Percentiles rank a stretch among this genome's conserved stretches.
phyloP scores from a whole-genome alignment of 2,888 invertebrate genomes.

The Metellina segmentata region DNA sequence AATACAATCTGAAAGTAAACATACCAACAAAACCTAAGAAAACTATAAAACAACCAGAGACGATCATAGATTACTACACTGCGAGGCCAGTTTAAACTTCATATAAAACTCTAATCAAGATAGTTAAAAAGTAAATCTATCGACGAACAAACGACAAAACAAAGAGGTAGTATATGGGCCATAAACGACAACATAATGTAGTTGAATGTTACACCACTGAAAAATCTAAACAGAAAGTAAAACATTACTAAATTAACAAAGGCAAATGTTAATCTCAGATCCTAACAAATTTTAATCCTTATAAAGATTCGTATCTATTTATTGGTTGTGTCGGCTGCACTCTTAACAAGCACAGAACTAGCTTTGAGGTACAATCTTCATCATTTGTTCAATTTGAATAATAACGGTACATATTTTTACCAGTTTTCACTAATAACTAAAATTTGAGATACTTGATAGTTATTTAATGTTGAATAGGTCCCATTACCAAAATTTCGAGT shows the following conservation, averaged over 20 bases:
- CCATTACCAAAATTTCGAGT: no score
- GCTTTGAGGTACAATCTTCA: not conserved
- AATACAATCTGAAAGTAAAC: no score
- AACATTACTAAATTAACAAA: not conserved
- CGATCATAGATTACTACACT: no score
- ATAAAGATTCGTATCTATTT: not conserved
- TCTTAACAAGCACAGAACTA: not conserved
- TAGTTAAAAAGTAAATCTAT: not conserved
- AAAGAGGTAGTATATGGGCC: not conserved
- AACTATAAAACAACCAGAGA: no score
- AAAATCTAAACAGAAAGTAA: not conserved
- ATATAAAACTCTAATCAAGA: no score
- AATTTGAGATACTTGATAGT: not conserved
- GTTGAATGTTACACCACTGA: not conserved
- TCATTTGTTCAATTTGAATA: not conserved
- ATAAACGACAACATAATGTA: not conserved
- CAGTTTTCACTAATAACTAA: not conserved
- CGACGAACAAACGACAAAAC: not conserved
- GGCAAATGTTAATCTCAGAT: not conserved
- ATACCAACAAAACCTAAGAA: no score
- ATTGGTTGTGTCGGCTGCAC: not conserved
- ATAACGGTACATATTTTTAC: not conserved
- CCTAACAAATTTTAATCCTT: not conserved
- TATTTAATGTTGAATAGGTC: no score
- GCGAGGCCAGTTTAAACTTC: no score